These are phyloP conservation scores for Camponotus fellah DNA, from an alignment of 2,888 invertebrate genomes.

Conservation along the genomic window DNA sequence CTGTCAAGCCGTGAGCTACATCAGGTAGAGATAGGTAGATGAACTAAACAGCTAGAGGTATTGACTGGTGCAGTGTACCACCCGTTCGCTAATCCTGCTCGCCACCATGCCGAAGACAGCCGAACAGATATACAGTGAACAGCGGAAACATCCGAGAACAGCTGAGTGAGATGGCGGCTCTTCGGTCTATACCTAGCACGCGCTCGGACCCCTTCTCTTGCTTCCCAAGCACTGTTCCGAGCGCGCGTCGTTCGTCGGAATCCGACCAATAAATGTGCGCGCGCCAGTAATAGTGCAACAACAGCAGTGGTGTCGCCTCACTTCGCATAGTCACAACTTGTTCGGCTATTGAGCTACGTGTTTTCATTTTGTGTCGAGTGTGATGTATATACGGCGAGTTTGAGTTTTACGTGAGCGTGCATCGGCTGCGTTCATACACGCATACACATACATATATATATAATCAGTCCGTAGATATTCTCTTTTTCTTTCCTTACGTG, in stretches of 20 bases:
- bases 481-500: slow-evolving; percentile 6
- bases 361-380: slow-evolving; percentile 58
- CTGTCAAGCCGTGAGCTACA: slow-evolving; percentile 56
- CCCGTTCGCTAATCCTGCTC: slow-evolving; percentile 74
- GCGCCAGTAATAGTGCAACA: slow-evolving; percentile 69
- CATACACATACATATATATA: neutral
- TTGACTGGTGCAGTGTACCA: slow-evolving; percentile 74
- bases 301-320: slow-evolving; percentile 68
- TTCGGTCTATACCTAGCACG: slow-evolving; percentile 30
- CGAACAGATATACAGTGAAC: slow-evolving; percentile 43
- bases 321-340: slow-evolving; percentile 79
- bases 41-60: neutral
- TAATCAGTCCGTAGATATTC: neutral
- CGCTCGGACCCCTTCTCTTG: slow-evolving; percentile 42
- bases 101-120: slow-evolving; percentile 32
- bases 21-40: slow-evolving; percentile 58
- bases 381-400: slow-evolving; percentile 19
- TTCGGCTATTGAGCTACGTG: slow-evolving; percentile 78
- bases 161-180: slow-evolving; percentile 52
- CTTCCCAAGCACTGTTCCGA: slow-evolving; percentile 32
- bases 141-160: neutral
- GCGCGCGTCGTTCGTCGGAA: slow-evolving; percentile 60
- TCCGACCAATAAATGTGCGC: slow-evolving; percentile 66
- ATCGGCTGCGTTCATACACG: neutral
- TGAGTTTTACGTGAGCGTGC: slow-evolving; percentile 58